Evolutionary conservation across 1,140 invertebrate genomes (phyloP).

Genomic region (Lucilia sericata): DNA sequence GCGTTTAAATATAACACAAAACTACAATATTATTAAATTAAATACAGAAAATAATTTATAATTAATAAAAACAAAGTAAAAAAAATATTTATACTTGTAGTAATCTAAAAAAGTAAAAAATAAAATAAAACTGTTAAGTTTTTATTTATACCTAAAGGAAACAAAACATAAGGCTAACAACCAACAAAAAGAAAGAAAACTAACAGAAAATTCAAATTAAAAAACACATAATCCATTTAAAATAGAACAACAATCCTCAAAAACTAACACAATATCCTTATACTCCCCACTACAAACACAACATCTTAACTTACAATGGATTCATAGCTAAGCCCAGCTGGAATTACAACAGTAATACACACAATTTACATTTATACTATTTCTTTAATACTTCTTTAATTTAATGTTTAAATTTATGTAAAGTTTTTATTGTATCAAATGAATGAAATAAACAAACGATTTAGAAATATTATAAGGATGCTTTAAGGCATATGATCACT

Average conservation of each 20-base stretch:
- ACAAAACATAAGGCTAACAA: not conserved
- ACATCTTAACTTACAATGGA: not conserved
- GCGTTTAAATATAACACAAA: not conserved
- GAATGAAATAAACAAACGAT: not conserved
- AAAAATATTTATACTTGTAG: slow-evolving; percentile 44
- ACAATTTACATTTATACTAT: not conserved
- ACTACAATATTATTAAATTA: slow-evolving; percentile 38
- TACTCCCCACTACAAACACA: not conserved
- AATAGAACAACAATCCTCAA: not conserved
- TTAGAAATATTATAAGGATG: not conserved
- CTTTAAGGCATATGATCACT: not conserved
- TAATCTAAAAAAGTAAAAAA: slow-evolving; percentile 32
- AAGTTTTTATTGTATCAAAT: slow-evolving; percentile 1
- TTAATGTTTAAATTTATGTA: slow-evolving; percentile 25
- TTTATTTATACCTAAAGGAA: slow-evolving; percentile 38
- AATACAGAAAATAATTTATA: slow-evolving; percentile 21
- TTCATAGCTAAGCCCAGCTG: not conserved
- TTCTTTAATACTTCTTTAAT: not conserved
- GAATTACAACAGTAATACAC: not conserved
- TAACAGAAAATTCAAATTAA: not conserved
- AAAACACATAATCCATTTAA: not conserved
- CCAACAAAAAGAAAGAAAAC: not conserved
- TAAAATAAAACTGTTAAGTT: slow-evolving; percentile 39
- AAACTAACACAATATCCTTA: not conserved
- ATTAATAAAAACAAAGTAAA: slow-evolving; percentile 11